These are phyloP conservation scores for Ommatoiulus sabulosus DNA, from an alignment of 2,888 invertebrate species.

Conservation along the genomic window DNA sequence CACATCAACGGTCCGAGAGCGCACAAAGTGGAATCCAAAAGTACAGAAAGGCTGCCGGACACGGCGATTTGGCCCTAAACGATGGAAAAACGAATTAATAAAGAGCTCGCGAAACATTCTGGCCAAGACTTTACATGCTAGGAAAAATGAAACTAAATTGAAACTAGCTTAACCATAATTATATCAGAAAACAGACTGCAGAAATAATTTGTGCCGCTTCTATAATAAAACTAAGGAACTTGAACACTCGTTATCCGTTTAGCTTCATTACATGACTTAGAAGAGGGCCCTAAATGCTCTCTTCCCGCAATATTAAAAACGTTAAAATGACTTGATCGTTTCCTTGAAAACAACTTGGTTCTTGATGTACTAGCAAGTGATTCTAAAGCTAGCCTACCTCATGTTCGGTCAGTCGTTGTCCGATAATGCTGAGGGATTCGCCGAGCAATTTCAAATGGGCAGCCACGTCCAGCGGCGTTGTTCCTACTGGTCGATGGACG, in stretches of 20 bases:
- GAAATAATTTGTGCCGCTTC: no score
- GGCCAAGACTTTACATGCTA: no score
- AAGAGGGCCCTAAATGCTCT: no score
- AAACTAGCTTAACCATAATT: no score
- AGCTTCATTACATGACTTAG: no score
- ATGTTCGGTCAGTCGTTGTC: slow-evolving; percentile 91
- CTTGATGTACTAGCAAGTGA: not conserved
- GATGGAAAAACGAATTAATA: slow-evolving; percentile 58
- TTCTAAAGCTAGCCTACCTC: slow-evolving; percentile 73
- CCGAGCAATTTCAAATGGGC: slow-evolving; percentile 92
- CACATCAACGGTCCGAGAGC: slow-evolving; percentile 89
- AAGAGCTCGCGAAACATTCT: not conserved
- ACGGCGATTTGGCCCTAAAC: slow-evolving; percentile 91
- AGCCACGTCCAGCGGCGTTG: slow-evolving; percentile 88
- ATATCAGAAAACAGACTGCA: no score
- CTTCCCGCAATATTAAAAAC: no score
- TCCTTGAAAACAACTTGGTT: no score
- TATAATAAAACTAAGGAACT: no score
- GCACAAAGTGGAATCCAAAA: slow-evolving; percentile 91
- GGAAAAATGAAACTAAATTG: no score
- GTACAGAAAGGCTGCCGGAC: slow-evolving; percentile 91
- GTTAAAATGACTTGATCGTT: no score
- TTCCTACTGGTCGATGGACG: slow-evolving; percentile 73
- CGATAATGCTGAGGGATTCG: slow-evolving; percentile 93
- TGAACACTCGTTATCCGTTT: no score